phyloP scores from a whole-genome alignment of 2,797 vertebrate genomes.

The Microctenopoma stevenorrisi region DNA sequence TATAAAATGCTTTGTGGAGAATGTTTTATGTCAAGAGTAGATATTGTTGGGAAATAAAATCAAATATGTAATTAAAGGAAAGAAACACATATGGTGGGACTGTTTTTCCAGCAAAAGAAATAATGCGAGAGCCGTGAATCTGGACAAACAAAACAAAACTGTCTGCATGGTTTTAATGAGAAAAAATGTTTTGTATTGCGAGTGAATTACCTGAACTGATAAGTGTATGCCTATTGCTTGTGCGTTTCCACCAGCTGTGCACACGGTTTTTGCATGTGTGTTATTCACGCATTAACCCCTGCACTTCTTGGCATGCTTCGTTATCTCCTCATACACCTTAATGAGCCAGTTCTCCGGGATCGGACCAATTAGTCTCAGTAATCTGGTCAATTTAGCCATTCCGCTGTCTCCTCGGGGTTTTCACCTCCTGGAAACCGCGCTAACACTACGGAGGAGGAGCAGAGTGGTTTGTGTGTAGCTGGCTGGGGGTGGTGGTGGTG shows the following conservation, averaged over 20 bases:
- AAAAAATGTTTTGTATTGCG: conserved; percentile 1
- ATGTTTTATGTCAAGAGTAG: not conserved
- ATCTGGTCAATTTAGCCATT: conserved; percentile 72
- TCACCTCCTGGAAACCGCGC: conserved; percentile 42
- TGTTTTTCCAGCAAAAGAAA: not conserved
- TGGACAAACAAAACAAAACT: not conserved
- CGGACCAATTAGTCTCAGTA: conserved; percentile 74
- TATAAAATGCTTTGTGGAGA: not conserved
- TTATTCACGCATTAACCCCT: conserved; percentile 27
- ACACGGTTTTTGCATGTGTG: conserved; percentile 20
- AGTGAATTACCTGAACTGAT: conserved; percentile 1
- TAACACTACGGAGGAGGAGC: conserved; percentile 13
- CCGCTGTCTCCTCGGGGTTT: conserved; percentile 53
- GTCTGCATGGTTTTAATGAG: not conserved
- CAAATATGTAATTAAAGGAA: not conserved
- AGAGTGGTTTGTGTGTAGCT: conserved; percentile 26
- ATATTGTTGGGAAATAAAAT: not conserved
- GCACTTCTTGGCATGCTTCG: conserved; percentile 31
- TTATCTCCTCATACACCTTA: conserved; percentile 62
- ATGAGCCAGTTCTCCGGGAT: conserved; percentile 65
- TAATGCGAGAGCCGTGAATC: not conserved
- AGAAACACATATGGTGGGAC: too few species aligned
- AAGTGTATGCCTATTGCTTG: not conserved
- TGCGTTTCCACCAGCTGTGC: conserved; percentile 25
- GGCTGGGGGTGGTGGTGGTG: conserved; percentile 9